These are phyloP conservation scores for Microctenopoma steveboyesi DNA, from an alignment of 2,797 vertebrate species.

Conservation along the genomic window DNA sequence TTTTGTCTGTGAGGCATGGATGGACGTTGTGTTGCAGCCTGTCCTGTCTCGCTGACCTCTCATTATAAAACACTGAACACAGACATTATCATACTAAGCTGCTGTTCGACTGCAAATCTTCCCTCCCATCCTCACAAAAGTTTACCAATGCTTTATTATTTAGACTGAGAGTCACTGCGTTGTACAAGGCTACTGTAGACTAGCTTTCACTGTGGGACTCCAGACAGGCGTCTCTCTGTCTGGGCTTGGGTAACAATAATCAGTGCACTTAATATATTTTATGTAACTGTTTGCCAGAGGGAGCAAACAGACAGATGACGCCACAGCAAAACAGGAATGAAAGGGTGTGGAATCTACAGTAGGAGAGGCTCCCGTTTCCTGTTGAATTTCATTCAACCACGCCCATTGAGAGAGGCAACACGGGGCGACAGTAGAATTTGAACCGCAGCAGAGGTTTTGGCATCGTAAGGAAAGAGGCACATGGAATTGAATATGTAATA, in stretches of 20 bases:
- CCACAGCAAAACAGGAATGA: conserved; percentile 24
- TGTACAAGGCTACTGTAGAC: not conserved
- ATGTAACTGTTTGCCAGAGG: conserved; percentile 44
- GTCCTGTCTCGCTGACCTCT: conserved; percentile 30
- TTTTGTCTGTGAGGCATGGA: conserved; percentile 29
- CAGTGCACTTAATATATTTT: conserved; percentile 36
- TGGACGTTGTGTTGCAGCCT: conserved; percentile 31
- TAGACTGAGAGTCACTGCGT: conserved; percentile 15
- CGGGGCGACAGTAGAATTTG: conserved; percentile 53
- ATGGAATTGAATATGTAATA: conserved; percentile 47
- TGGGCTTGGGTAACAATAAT: conserved; percentile 52
- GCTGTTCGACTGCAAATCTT: conserved; percentile 13
- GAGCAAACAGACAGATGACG: conserved; percentile 33
- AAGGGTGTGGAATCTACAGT: conserved; percentile 4
- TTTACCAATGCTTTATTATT: conserved; percentile 13
- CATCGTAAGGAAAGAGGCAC: conserved; percentile 41
- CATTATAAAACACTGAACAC: conserved; percentile 22
- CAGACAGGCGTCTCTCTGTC: conserved; percentile 21
- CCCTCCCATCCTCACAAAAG: conserved; percentile 12
- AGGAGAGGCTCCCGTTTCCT: conserved; percentile 33
- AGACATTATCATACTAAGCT: conserved; percentile 18
- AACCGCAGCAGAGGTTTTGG: conserved; percentile 49
- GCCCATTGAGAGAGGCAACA: conserved; percentile 32
- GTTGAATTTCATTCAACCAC: conserved; percentile 41
- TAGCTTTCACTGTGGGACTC: conserved; percentile 6